These are phyloP conservation scores for Hexactinellida sp. DNA, from an alignment of 37 sponge, comb jelly and placozoan species.

Conservation along the genomic window DNA sequence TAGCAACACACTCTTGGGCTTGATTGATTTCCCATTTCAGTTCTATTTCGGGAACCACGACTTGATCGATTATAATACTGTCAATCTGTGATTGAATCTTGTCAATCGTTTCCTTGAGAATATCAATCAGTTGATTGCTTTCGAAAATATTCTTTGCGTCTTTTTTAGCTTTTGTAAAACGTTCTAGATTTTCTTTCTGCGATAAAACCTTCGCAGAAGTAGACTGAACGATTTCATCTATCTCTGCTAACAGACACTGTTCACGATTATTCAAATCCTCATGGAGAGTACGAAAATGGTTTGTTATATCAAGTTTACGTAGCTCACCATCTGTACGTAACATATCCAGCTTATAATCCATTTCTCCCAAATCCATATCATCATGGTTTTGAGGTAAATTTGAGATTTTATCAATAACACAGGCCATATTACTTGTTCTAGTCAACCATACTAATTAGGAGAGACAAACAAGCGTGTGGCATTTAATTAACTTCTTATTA, in stretches of 20 bases:
- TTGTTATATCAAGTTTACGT: background rate
- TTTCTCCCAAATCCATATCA: background rate
- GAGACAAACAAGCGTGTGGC: no score
- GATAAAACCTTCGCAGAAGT: background rate
- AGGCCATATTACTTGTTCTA: no score
- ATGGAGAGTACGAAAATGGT: conserved; percentile 1
- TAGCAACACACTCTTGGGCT: background rate
- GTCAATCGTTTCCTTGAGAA: background rate
- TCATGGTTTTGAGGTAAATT: background rate
- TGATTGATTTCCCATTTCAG: background rate
- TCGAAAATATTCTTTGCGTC: conserved; percentile 4
- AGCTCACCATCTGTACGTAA: background rate
- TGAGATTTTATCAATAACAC: background rate
- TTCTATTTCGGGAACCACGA: background rate
- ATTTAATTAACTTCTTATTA: no score
- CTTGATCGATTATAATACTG: background rate
- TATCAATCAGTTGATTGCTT: background rate
- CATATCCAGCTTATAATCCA: background rate
- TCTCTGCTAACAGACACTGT: background rate
- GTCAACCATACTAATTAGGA: background rate
- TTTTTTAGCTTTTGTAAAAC: background rate
- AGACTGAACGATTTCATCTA: background rate
- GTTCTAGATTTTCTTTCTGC: conserved; percentile 6
- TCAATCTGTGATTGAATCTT: background rate
- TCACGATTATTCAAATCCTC: background rate